These are phyloP conservation scores for Caenorhabditis becei DNA, from an alignment of 2,888 invertebrate genomes.

Conservation along the genomic window DNA sequence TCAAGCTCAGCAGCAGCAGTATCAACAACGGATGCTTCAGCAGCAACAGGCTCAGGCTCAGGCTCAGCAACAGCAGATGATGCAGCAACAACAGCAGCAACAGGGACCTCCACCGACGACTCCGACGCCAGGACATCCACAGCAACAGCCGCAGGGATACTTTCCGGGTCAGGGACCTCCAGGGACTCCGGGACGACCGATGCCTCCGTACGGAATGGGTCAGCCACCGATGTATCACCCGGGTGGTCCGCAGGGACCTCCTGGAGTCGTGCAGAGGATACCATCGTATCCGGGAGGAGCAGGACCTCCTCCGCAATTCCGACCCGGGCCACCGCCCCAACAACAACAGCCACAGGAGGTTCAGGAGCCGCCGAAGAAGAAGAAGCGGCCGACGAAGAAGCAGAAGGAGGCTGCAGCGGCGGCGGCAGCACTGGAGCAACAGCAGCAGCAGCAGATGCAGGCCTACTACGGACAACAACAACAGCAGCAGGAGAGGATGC, in stretches of 20 bases:
- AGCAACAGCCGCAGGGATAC: constrained; percentile 17
- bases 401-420: constrained; percentile 64
- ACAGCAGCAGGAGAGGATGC: constrained; percentile 47
- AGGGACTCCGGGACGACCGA: constrained; percentile 48
- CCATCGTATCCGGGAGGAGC: constrained; percentile 44
- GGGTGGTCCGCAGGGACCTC: constrained; percentile 39
- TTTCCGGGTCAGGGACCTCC: constrained; percentile 38
- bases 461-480: constrained; percentile 43
- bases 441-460: constrained; percentile 52
- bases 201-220: constrained; percentile 41
- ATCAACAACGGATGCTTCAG: constrained; percentile 41
- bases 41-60: constrained; percentile 50
- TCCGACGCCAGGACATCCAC: constrained; percentile 27
- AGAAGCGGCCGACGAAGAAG: constrained; percentile 68
- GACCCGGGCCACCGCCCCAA: constrained; percentile 25
- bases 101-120: constrained; percentile 50
- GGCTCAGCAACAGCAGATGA: constrained; percentile 45
- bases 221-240: constrained; percentile 46
- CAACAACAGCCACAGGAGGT: constrained; percentile 19
- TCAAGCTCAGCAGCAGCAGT: constrained; percentile 36
- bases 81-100: constrained; percentile 44
- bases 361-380: constrained; percentile 63
- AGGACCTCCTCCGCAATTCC: constrained; percentile 23
- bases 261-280: constrained; percentile 52
- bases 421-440: constrained; percentile 24